These are phyloP conservation scores for Sinotaia quadrata DNA, from an alignment of 2,888 invertebrate genomes.

Conservation along the genomic window DNA sequence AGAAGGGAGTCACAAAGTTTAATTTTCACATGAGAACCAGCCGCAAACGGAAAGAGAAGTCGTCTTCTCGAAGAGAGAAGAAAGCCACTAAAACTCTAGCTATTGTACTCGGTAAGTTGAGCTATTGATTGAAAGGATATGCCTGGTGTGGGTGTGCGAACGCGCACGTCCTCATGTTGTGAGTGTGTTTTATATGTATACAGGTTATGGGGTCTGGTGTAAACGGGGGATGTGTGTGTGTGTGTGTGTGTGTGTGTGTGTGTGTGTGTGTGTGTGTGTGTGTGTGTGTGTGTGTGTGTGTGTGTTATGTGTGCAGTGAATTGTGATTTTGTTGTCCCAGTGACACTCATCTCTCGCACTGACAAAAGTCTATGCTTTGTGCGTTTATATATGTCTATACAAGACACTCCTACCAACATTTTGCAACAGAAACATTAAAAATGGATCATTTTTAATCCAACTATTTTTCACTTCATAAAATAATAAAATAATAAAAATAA, in stretches of 20 bases:
- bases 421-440: no score
- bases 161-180: neutral
- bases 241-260: neutral
- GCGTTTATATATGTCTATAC: no score
- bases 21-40: conserved; percentile 79
- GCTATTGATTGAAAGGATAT: neutral
- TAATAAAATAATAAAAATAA: no score
- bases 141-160: neutral
- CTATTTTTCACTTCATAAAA: no score
- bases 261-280: neutral
- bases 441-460: no score
- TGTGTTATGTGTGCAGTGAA: neutral
- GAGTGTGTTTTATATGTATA: no score
- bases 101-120: conserved; percentile 92
- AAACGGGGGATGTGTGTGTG: neutral
- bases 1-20: conserved; percentile 68
- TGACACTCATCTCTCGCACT: no score
- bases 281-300: neutral
- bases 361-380: no score
- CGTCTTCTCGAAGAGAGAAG: conserved; percentile 78
- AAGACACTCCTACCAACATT: no score
- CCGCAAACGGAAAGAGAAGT: conserved; percentile 79
- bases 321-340: no score
- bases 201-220: neutral
- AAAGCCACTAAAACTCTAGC: conserved; percentile 99